phyloP scores from a whole-genome alignment of 2,888 invertebrate genomes.

The Parnassius mnemosyne region DNA sequence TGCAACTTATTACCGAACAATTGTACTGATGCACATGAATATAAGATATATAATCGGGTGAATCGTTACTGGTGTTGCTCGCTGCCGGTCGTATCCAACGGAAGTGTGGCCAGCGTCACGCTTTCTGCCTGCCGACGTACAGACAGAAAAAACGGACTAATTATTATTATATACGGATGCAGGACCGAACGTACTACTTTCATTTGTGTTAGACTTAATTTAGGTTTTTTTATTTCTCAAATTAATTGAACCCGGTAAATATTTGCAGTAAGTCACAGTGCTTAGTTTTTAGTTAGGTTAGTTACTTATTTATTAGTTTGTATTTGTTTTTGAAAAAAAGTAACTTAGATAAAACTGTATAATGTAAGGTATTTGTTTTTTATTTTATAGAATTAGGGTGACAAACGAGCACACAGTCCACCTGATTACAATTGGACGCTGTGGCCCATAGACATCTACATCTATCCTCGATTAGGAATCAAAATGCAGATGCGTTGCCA shows the following conservation, averaged over 20 bases:
- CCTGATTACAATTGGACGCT: too few relatives aligned
- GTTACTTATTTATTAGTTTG: too few relatives aligned
- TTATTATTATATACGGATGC: conserved; percentile 51
- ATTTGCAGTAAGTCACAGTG: not conserved
- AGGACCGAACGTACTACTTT: conserved; percentile 48
- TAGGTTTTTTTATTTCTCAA: conserved; percentile 31
- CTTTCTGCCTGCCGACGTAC: conserved; percentile 60
- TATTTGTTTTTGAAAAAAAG: too few relatives aligned
- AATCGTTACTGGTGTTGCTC: conserved; percentile 7
- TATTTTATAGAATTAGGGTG: too few relatives aligned
- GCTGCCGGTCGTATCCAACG: conserved; percentile 32
- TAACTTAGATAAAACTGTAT: too few relatives aligned
- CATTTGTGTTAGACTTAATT: conserved; percentile 39
- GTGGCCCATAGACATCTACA: too few relatives aligned
- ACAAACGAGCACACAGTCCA: too few relatives aligned
- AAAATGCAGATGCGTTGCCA: too few relatives aligned
- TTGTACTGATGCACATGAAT: conserved; percentile 15
- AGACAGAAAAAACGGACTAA: conserved; percentile 47
- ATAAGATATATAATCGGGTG: conserved; percentile 23
- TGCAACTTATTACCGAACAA: not conserved
- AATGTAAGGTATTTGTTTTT: too few relatives aligned
- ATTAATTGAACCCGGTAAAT: conserved; percentile 20
- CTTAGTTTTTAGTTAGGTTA: too few relatives aligned
- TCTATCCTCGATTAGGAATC: too few relatives aligned
- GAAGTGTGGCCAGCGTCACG: conserved; percentile 53